Conservation (phyloP, 2,888 invertebrate species). For the Magallana nippona region DNA sequence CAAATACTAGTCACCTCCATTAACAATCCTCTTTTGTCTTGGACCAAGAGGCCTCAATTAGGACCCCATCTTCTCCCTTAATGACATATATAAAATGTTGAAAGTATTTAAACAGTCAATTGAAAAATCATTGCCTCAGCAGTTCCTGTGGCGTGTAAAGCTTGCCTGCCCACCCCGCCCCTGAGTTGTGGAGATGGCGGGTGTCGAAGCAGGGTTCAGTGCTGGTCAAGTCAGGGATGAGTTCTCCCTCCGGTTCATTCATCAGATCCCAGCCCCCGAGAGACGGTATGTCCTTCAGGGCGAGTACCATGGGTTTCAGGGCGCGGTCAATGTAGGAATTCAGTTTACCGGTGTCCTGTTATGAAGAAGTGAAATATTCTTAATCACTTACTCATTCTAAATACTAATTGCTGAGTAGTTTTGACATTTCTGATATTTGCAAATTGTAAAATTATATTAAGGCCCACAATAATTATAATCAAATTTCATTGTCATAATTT, state of each 20-base stretch:
- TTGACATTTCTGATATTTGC: too few species aligned
- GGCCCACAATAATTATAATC: too few species aligned
- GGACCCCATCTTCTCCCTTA: too few species aligned
- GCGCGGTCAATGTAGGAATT: slow-evolving; percentile 71
- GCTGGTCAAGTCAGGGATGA: slow-evolving; percentile 57
- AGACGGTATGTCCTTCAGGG: slow-evolving; percentile 66
- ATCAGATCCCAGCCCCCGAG: slow-evolving; percentile 75
- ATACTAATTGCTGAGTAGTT: too few species aligned
- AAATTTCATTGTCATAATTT: too few species aligned
- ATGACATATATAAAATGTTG: too few species aligned
- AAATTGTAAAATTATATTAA: too few species aligned
- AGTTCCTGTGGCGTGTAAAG: slow-evolving; percentile 63
- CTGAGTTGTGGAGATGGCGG: slow-evolving; percentile 58
- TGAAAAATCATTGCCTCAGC: slow-evolving; percentile 58
- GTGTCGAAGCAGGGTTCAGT: slow-evolving; percentile 69
- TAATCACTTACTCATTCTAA: too few species aligned
- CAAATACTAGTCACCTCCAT: too few species aligned
- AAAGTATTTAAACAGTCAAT: too few species aligned
- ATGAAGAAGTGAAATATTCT: background rate
- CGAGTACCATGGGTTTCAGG: slow-evolving; percentile 68
- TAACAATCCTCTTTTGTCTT: too few species aligned
- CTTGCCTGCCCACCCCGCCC: slow-evolving; percentile 70
- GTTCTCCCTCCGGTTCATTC: slow-evolving; percentile 72
- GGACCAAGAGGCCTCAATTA: too few species aligned
- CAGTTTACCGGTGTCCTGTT: slow-evolving; percentile 65